Conservation (phyloP, 2,113 vertebrate species). For the Catharus bicknelli region DNA sequence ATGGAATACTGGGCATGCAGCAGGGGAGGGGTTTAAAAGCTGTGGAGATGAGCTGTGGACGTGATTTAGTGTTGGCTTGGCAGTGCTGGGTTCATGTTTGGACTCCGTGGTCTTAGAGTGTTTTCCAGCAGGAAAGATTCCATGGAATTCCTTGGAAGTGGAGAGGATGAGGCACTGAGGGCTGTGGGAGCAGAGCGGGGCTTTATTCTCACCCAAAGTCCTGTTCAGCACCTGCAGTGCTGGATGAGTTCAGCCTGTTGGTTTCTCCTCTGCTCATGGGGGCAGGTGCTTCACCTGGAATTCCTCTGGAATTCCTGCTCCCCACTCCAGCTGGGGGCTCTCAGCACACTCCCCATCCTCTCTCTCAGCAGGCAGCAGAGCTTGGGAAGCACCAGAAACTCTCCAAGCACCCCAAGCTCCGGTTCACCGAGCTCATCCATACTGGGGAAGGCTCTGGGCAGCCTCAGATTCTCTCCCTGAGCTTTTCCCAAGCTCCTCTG, state of each 20-base stretch:
- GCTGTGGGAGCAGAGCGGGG: background rate
- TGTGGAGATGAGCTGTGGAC: background rate
- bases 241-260: background rate
- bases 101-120: background rate
- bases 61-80: background rate
- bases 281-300: background rate
- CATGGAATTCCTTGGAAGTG: background rate
- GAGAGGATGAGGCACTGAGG: background rate
- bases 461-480: background rate
- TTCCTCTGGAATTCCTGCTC: background rate
- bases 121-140: background rate
- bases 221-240: fast-evolving
- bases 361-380: background rate
- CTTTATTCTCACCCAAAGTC: background rate
- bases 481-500: background rate
- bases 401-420: background rate
- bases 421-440: background rate
- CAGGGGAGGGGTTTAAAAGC: background rate
- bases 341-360: background rate
- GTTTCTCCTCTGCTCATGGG: fast-evolving
- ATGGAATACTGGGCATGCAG: fast-evolving
- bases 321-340: fast-evolving
- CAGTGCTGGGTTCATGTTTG: background rate
- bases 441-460: background rate
- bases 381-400: background rate